A percentile compares a stretch with the other conserved stretches of the same genome.
These are phyloP conservation scores for Macrotrachela quadricornifera DNA, from an alignment of 1,140 invertebrate genomes.

Conservation along the genomic window DNA sequence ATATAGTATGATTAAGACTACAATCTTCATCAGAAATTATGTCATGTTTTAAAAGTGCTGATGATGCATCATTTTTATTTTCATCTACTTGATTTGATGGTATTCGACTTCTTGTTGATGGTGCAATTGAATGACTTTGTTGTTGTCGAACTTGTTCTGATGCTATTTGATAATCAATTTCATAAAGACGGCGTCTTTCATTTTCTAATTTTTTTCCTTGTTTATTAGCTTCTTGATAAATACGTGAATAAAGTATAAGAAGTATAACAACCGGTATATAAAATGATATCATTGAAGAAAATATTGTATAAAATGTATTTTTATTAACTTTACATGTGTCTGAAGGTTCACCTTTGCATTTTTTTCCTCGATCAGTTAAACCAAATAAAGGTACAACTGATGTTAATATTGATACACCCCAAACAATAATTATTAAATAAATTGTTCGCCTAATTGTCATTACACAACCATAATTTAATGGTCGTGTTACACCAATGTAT, in stretches of 20 bases:
- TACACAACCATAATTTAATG: slow-evolving; percentile 43
- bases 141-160: too few species aligned
- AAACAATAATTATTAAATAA: slow-evolving; percentile 34
- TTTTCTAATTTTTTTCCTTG: background rate
- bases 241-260: slow-evolving; percentile 8
- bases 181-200: too few species aligned
- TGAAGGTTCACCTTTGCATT: too few species aligned
- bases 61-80: too few species aligned
- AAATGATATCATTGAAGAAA: slow-evolving; percentile 5
- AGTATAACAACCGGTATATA: slow-evolving; percentile 7
- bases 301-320: slow-evolving; percentile 29
- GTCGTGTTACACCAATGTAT: slow-evolving; percentile 41
- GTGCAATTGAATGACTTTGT: too few species aligned
- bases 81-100: too few species aligned
- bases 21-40: too few species aligned
- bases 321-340: slow-evolving; percentile 26
- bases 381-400: slow-evolving; percentile 39
- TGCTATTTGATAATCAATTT: too few species aligned
- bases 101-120: too few species aligned
- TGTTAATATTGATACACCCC: slow-evolving; percentile 36
- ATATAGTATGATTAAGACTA: too few species aligned
- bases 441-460: slow-evolving; percentile 34
- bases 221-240: background rate
- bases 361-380: slow-evolving; percentile 15
- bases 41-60: too few species aligned